phyloP scores from a whole-genome alignment of 2,113 vertebrate genomes.

The Osmerus eperlanus region DNA sequence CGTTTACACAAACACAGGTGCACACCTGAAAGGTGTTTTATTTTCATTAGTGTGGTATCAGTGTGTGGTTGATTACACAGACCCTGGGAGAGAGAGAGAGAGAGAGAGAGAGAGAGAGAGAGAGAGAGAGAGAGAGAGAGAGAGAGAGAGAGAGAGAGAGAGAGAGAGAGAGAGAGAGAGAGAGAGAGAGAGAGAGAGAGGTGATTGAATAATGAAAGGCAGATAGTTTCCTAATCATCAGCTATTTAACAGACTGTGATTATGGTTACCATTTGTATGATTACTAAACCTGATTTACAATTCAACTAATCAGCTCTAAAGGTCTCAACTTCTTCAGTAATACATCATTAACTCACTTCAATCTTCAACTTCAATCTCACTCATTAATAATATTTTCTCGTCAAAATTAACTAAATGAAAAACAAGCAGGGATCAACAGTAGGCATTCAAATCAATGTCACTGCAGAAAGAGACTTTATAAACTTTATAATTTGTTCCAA shows the following conservation, averaged over 20 bases:
- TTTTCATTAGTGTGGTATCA: constrained; percentile 13
- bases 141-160: too few relatives aligned
- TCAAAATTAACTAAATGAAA: too few relatives aligned
- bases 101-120: too few relatives aligned
- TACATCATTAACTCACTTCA: too few relatives aligned
- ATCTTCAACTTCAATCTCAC: too few relatives aligned
- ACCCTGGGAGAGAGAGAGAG: neutral
- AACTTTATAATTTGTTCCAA: too few relatives aligned
- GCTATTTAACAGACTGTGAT: constrained; percentile 55
- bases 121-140: too few relatives aligned
- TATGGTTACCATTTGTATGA: constrained; percentile 54
- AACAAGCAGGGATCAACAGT: too few relatives aligned
- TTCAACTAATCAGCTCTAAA: constrained; percentile 50
- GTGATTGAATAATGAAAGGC: neutral
- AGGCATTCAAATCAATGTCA: too few relatives aligned
- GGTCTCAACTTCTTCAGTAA: constrained; percentile 7
- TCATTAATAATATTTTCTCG: too few relatives aligned
- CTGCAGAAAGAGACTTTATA: too few relatives aligned
- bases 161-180: too few relatives aligned
- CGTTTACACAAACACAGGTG: constrained; percentile 9
- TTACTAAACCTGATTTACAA: constrained; percentile 55
- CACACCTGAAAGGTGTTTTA: neutral
- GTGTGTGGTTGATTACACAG: constrained; percentile 55
- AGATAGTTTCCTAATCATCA: constrained; percentile 50
- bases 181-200: constrained; percentile 5